A percentile compares a stretch with the other conserved stretches of the same genome.
These are phyloP conservation scores for Corydoras maculifer DNA, from an alignment of 2,113 vertebrate species.

Conservation along the genomic window DNA sequence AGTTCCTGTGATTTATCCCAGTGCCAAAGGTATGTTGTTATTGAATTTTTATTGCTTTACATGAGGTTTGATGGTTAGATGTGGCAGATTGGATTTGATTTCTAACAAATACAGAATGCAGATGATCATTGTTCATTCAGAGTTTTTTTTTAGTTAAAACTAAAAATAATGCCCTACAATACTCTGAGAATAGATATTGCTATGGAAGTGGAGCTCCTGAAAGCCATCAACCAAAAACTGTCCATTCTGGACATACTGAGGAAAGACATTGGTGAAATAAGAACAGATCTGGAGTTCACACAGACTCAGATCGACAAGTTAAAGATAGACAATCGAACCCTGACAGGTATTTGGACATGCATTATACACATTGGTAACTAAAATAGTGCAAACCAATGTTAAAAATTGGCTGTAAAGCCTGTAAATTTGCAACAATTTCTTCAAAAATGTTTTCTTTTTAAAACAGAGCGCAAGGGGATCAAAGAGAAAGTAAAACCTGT, in stretches of 20 bases:
- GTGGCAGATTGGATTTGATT: no score
- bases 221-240: constrained; percentile 43
- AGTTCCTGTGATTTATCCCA: constrained; percentile 26
- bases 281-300: constrained; percentile 40
- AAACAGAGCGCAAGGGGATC: constrained; percentile 40
- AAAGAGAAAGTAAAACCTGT: constrained; percentile 44
- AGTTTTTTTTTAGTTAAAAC: no score
- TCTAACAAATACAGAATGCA: no score
- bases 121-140: no score
- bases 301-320: constrained; percentile 39
- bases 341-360: constrained; percentile 21
- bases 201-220: constrained; percentile 38
- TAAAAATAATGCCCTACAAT: no score
- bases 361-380: no score
- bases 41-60: no score
- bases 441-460: not conserved
- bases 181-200: constrained; percentile 22
- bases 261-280: constrained; percentile 44
- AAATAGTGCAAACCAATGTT: no score
- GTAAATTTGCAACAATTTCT: no score
- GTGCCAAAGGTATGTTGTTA: constrained; percentile 20
- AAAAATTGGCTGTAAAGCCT: no score
- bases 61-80: no score
- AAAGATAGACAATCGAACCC: constrained; percentile 33
- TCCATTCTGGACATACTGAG: constrained; percentile 40